A percentile compares a stretch with the other conserved stretches of the same genome.
Evolutionary conservation across 2,888 invertebrate species (phyloP).

Genomic region (Carabus problematicus): DNA sequence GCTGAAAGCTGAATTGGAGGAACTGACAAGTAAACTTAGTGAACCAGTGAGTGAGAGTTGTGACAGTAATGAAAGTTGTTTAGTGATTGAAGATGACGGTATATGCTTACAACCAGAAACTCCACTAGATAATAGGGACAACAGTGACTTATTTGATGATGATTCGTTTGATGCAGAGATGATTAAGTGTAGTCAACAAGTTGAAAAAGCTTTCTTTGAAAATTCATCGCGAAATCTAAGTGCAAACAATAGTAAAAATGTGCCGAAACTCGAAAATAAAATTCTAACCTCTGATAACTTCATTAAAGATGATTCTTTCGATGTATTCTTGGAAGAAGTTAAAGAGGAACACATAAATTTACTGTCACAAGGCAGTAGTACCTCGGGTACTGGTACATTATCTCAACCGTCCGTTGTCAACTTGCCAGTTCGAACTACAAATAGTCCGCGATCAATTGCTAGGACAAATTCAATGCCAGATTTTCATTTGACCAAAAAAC

Average conservation of each 20-base stretch:
- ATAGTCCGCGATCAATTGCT: conserved; percentile 34
- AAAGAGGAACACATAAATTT: conserved; percentile 47
- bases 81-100: conserved; percentile 13
- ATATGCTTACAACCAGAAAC: conserved; percentile 18
- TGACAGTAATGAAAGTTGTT: neutral
- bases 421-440: neutral
- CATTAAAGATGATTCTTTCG: conserved; percentile 51
- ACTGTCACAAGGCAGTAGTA: conserved; percentile 27
- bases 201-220: conserved; percentile 50
- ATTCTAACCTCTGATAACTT: conserved; percentile 1
- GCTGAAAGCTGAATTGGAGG: conserved; percentile 53
- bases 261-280: conserved; percentile 18
- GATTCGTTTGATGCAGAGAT: conserved; percentile 56
- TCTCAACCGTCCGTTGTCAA: neutral
- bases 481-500: conserved; percentile 11
- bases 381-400: neutral
- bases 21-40: conserved; percentile 39
- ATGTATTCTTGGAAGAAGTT: conserved; percentile 48
- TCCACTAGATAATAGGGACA: conserved; percentile 1
- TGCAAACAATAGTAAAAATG: conserved; percentile 21
- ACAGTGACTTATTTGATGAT: conserved; percentile 51
- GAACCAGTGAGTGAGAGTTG: conserved; percentile 28
- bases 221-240: conserved; percentile 30
- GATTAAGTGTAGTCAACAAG: conserved; percentile 53
- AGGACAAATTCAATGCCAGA: conserved; percentile 27